Percentiles rank a stretch among this genome's conserved stretches.
Conservation (phyloP, 1,140 invertebrate genomes). For the Reticulitermes speratus region DNA sequence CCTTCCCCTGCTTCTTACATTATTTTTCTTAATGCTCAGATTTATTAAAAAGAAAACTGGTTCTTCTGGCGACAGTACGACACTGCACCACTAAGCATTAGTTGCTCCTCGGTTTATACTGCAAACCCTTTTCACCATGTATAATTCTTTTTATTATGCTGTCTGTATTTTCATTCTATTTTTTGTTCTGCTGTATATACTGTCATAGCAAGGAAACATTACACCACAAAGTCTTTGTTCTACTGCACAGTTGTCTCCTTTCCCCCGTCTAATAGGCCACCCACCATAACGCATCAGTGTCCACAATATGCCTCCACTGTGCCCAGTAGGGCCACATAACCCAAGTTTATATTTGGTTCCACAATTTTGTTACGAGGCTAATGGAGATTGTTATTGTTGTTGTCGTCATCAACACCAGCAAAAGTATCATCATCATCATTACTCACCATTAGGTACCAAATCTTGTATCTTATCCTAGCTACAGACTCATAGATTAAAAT, state of each 20-base stretch:
- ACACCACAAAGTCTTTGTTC: conserved; percentile 1
- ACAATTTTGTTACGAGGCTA: too few relatives aligned
- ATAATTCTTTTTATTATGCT: conserved; percentile 18
- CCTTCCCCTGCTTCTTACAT: neutral
- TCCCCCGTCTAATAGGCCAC: neutral
- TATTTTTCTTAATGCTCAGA: conserved; percentile 27
- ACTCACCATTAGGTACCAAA: too few relatives aligned
- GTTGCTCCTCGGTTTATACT: neutral
- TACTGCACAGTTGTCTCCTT: neutral
- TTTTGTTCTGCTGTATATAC: neutral
- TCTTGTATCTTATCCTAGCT: too few relatives aligned
- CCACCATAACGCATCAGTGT: neutral
- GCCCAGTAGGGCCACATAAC: too few relatives aligned
- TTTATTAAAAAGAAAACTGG: conserved; percentile 28
- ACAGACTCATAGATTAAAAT: too few relatives aligned
- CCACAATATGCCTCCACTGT: too few relatives aligned
- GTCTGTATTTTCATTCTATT: neutral
- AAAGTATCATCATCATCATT: too few relatives aligned
- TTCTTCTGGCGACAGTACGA: neutral
- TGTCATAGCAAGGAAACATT: conserved; percentile 6
- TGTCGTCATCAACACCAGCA: too few relatives aligned
- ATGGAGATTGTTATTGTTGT: too few relatives aligned
- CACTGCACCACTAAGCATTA: neutral
- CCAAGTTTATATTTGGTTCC: too few relatives aligned
- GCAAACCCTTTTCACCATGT: neutral